Evolutionary conservation across 2,113 vertebrate species (phyloP).

Genomic region (Chelonoidis abingdonii): DNA sequence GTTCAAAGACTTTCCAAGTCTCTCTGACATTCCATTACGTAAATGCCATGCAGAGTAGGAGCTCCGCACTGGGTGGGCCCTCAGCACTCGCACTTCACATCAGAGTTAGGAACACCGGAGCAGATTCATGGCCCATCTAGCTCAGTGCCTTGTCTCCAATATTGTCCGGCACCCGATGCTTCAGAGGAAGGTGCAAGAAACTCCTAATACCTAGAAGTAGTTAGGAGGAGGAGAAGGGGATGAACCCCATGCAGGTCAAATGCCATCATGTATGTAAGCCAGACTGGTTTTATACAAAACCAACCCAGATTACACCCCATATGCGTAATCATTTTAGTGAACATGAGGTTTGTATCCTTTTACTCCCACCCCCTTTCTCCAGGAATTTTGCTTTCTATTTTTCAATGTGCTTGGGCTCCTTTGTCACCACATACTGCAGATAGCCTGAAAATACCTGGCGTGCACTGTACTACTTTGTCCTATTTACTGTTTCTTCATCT

Average conservation of each 20-base stretch:
- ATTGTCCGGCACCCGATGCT: background rate
- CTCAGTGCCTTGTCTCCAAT: background rate
- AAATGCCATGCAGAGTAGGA: background rate
- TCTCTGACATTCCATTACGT: background rate
- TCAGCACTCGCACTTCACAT: too few species aligned
- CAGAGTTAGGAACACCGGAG: background rate
- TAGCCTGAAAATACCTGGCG: background rate
- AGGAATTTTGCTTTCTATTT: background rate
- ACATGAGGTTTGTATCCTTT: background rate
- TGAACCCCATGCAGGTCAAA: rapidly evolving
- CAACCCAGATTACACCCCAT: background rate
- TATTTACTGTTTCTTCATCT: rapidly evolving
- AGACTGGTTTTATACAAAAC: background rate
- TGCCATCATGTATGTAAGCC: background rate
- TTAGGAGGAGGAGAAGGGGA: background rate
- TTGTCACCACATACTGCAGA: rapidly evolving
- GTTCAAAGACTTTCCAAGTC: background rate
- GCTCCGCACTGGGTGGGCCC: background rate
- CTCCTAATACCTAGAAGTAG: rapidly evolving
- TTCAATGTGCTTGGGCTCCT: rapidly evolving
- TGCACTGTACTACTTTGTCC: rapidly evolving
- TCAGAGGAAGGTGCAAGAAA: background rate
- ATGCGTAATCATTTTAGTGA: background rate
- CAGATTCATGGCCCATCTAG: background rate
- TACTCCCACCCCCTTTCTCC: rapidly evolving